Evolutionary conservation across 1,140 invertebrate species (phyloP).

Genomic region (Caenorhabditis inopinata): DNA sequence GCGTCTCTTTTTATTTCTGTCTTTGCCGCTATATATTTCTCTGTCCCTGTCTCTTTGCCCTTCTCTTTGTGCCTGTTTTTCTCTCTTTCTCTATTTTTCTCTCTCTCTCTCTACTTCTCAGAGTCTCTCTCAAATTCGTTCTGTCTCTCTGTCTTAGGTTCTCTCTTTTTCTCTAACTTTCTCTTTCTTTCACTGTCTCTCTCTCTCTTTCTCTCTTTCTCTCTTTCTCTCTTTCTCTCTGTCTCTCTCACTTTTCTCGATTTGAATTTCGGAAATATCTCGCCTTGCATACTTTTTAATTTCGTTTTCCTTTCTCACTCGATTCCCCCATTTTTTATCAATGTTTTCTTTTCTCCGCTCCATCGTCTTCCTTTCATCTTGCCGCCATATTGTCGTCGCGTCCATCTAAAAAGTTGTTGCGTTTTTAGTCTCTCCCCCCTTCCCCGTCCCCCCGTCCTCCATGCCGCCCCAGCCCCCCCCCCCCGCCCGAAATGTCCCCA

Average conservation of each 20-base stretch:
- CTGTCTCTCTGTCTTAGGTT: no score
- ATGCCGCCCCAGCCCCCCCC: no score
- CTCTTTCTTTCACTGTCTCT: not conserved
- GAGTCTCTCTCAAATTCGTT: not conserved
- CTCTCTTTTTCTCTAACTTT: no score
- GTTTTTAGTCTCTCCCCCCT: not conserved
- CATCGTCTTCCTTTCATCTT: not conserved
- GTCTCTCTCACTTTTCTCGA: no score
- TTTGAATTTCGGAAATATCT: no score
- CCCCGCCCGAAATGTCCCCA: no score
- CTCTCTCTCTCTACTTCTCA: no score
- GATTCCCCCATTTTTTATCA: constrained; percentile 10
- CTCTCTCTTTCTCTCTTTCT: not conserved
- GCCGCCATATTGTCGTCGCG: constrained; percentile 18
- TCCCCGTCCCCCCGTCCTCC: no score
- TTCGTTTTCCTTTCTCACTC: not conserved
- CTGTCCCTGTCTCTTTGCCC: not conserved
- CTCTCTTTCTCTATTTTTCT: not conserved
- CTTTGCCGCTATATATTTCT: no score
- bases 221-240: not conserved
- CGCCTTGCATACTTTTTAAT: no score
- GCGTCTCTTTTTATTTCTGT: no score
- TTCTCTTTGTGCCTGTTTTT: not conserved
- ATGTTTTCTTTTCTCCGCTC: constrained; percentile 2
- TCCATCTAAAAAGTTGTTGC: constrained; percentile 1